A percentile compares a stretch with the other conserved stretches of the same genome.
Evolutionary conservation across 64 coral and sea anemone genomes (phyloP).

Genomic region (Dendronephthya gigantea): DNA sequence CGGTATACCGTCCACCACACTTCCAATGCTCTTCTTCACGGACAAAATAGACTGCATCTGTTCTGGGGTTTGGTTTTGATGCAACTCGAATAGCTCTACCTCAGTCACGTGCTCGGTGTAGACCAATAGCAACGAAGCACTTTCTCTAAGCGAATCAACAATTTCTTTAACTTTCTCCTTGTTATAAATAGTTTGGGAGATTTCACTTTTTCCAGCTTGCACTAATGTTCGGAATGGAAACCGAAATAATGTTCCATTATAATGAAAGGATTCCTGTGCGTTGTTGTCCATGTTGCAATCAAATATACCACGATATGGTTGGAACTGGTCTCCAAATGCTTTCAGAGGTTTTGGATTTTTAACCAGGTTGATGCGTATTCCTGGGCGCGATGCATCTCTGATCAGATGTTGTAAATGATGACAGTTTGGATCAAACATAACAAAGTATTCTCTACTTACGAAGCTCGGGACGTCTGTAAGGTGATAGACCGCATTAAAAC

Average conservation of each 20-base stretch:
- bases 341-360: background rate
- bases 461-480: conserved; percentile 1
- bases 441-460: background rate
- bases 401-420: background rate
- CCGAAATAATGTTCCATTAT: conserved; percentile 7
- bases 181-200: background rate
- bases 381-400: background rate
- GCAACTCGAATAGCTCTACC: conserved; percentile 52
- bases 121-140: background rate
- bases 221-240: background rate
- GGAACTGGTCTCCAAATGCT: background rate
- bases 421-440: background rate
- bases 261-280: background rate
- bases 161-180: background rate
- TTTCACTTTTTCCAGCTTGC: background rate
- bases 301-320: background rate
- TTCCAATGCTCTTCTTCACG: background rate
- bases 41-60: conserved; percentile 31
- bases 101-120: conserved; percentile 41
- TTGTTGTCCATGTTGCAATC: background rate
- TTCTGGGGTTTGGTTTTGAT: conserved; percentile 18
- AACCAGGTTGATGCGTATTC: background rate
- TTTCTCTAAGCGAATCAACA: background rate
- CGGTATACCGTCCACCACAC: background rate
- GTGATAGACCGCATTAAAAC: background rate